Conservation (phyloP, 2,797 vertebrate genomes). For the Tokudaia tokunoshimensis region DNA sequence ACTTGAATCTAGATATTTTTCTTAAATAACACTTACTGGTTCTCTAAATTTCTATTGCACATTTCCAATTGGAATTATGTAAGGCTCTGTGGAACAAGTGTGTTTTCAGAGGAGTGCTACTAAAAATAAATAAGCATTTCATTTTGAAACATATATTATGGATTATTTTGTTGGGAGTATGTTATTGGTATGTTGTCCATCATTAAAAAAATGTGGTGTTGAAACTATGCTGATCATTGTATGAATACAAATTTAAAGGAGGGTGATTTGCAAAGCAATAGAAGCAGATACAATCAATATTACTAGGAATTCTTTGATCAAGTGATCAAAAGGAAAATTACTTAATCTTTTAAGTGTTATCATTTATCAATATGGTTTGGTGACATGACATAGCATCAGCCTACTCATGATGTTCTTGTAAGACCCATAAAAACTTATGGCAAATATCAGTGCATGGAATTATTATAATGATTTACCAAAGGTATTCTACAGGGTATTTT, state of each 20-base stretch:
- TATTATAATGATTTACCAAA: not conserved
- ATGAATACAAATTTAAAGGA: not conserved
- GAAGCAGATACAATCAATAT: not conserved
- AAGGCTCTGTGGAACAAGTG: not conserved
- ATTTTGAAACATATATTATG: not conserved
- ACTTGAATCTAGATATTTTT: not conserved
- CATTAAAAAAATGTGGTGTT: not conserved
- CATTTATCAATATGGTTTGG: not conserved
- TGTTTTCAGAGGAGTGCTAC: not conserved
- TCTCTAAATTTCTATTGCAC: not conserved
- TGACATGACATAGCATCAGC: not conserved
- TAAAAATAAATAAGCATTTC: not conserved
- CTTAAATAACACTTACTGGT: not conserved
- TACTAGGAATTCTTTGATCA: not conserved
- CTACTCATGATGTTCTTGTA: not conserved
- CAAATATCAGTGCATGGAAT: not conserved
- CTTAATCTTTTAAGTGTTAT: not conserved
- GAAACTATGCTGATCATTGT: not conserved
- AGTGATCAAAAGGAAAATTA: not conserved
- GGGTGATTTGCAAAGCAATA: not conserved
- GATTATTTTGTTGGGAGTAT: not conserved
- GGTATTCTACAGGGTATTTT: not conserved
- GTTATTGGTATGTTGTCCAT: not conserved
- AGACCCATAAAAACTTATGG: not conserved
- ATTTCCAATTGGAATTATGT: not conserved